Base-by-base conservation (phyloP, 1,140 invertebrate species). In the Drosophila punjabiensis region DNA sequence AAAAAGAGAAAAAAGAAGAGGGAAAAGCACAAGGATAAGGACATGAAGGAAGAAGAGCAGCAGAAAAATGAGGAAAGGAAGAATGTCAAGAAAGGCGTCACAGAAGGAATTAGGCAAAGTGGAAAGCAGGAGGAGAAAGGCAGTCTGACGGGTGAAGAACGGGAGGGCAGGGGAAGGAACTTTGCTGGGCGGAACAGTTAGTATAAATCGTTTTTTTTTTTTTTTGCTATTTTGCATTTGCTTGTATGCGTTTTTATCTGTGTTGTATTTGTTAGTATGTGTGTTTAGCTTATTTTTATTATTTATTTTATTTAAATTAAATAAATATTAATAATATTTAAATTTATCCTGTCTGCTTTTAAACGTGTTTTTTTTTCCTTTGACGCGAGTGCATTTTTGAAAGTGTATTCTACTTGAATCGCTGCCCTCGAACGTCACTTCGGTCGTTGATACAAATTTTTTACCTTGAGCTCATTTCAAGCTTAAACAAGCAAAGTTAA, bases 391-490 rank as follows among this genome's bases (percentile, higher is more conserved):
- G 73, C 59, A 32, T 65, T 37, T 56, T 24, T 56, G 37, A 7
- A 30, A 69, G 48, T 70, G 67, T 30, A 41, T 45, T 43, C 7
- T 20, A 53, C 33, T 30, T 73, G 41, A 39, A 45, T 9, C 45
- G 45, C 30, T 59, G 37, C 20, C 47, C 53, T 45, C 45, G 55
- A 24, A 41, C 39, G 52, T 53, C 50, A 78, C 67, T 75, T 62
- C 59, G 74, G 74, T 88, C 78, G 81, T 81, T 81, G 75, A 83
- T 83, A 88, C 71, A 82, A 82, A 82, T 61, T 66, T 76, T 73
- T 84, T 89, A 86, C 86, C 86, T 89, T 89, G 86, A 85, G 81
- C 86, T 77, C 86, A 85, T 89, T 89, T 89, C 69, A 85, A 89
- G 81, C 89, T 86, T 77, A 85, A 88, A 74, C 66, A 83, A 76